Conservation (phyloP, 2,888 invertebrate genomes). For the Junonia oenone region DNA sequence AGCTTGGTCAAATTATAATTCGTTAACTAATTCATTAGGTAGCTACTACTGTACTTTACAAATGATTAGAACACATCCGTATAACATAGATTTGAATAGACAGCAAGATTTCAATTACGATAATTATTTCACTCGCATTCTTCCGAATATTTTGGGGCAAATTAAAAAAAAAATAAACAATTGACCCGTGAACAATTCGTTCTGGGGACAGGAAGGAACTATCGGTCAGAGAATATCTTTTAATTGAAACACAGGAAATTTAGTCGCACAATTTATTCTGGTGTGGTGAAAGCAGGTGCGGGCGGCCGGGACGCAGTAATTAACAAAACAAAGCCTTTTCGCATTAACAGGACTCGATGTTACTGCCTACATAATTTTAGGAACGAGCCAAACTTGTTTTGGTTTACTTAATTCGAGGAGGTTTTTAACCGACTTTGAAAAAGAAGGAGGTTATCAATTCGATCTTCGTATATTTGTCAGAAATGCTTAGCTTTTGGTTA, state of each 20-base stretch:
- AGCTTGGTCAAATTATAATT: no score
- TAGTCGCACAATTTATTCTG: conserved; percentile 58
- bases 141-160: neutral
- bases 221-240: conserved; percentile 39
- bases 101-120: no score
- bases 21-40: no score
- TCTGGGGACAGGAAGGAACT: conserved; percentile 10
- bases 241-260: conserved; percentile 62
- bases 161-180: neutral
- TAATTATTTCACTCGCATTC: no score
- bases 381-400: conserved; percentile 12
- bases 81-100: neutral
- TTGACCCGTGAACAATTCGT: conserved; percentile 10
- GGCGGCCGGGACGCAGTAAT: conserved; percentile 54
- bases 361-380: conserved; percentile 38
- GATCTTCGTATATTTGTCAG: no score
- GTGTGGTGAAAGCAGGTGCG: conserved; percentile 62
- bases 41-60: no score
- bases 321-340: conserved; percentile 69
- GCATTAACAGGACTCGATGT: conserved; percentile 59
- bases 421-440: conserved; percentile 10
- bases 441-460: no score
- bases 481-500: no score
- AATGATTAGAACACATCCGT: no score
- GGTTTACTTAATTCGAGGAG: conserved; percentile 11